Evolutionary conservation across 2,113 vertebrate genomes (phyloP), one percentile per base, ranked within the genome.

Genomic region (Aythya baeri): DNA sequence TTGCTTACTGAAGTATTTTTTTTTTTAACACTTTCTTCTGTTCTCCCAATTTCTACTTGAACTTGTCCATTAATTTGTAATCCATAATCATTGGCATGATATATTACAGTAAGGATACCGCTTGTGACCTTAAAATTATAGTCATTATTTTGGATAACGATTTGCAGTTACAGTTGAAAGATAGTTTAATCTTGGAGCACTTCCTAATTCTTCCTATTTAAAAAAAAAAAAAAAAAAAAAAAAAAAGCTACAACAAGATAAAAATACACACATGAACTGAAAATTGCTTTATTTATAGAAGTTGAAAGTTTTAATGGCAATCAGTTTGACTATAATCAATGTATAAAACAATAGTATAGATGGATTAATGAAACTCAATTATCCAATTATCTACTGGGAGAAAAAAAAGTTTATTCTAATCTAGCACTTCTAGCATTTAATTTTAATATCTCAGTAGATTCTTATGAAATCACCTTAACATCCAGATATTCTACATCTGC

Each of bases 101-200:
- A 52, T 67, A 96, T 91, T 96, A 80, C 36, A 91, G n/a, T 58
- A 77, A 83, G 93, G 71, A 93, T 93, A 76, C 80, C 88, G 83
- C 71, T 95, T 89, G 94, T 97, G 94, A 95, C 91, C 93, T 89
- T 93, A 96, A 96, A 94, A 94, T 95, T 85, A 92, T 58, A 95
- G 75, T 67, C n/a, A 71, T 96, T 96, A 95, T 67, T 94, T 88
- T 83, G 92, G 54, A 92, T 89, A 89, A 91, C 90, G 88, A 96
- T 92, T 96, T 97, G 92, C 80, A 58, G 92, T 72, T 92, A 75
- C 57, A 90, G 65, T 92, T 96, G 92, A 81, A 76, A 93, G 66
- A 75, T 41, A 86, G 66, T 83, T 95, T 80, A 58, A 85, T 89
- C 91, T 83, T 85, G 59, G 81, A 87, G 8, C 25, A 62, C n/a